Base-by-base conservation (phyloP, 2,797 vertebrate genomes). In the Onychomys torridus region DNA sequence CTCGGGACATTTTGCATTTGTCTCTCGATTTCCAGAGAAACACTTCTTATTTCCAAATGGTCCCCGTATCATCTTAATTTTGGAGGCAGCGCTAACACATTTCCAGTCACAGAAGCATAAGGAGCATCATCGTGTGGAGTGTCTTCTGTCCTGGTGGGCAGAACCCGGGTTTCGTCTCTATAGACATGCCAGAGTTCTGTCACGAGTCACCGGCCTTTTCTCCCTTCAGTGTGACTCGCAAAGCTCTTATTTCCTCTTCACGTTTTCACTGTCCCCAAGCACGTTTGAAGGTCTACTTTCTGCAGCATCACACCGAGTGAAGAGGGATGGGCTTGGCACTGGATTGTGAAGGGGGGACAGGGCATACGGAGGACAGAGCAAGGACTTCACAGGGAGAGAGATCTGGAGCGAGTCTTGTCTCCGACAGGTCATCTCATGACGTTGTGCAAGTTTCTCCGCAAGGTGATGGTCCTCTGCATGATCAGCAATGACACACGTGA, bases 221-320 rank as follows among this genome's bases (percentile, higher is more conserved):
- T 67, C 43, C 29, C 71, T 77, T 76, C 76, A 25, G 40, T 5
- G 32, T 49, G 82, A 89, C 75, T 82, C 46, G 55, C 25, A 0
- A 55, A 55, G 13, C 37, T 75, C 9, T 89, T 29, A 43, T 69
- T 76, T 90, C 71, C 13, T 19, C 21, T 93, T 69, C 21, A 5
- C 46, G 46, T 49, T 76, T 95, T 73, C 32, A 12, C 75, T 81
- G 17, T 91, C 69, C 46, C 46, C 43, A 61, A 57, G 83, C 65
- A 81, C 32, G 65, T 89, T 59, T 59, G 52, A 43, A 76, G 69
- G 52, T 59, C 92, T 90, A 77, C 71, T 78, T 93, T 69, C 67
- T n/a, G 55, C 17, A 91, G 73, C 43, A 77, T n/a, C 87, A 16
- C 27, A 16, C 21, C 89, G 65, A 59, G 78, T 67, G 71, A 78